Conservation (phyloP, 1,140 invertebrate species). For the Drepana arcuata region DNA sequence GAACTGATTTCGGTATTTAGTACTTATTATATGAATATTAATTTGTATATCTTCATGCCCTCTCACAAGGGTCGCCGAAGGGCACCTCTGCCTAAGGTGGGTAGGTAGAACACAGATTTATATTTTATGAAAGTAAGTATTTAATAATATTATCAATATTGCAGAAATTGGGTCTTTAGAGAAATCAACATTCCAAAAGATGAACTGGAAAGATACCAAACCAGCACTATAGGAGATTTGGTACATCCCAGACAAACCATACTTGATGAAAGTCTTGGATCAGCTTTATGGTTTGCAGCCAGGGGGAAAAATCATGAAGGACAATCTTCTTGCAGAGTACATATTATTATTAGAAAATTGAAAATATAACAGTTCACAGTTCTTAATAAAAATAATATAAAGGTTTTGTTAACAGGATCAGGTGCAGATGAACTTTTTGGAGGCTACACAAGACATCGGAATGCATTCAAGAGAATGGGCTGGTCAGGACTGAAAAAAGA, state of each 20-base stretch:
- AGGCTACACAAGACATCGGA: slow-evolving; percentile 92
- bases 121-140: too few relatives aligned
- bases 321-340: slow-evolving; percentile 78
- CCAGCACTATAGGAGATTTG: slow-evolving; percentile 79
- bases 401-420: slow-evolving; percentile 92
- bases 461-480: slow-evolving; percentile 76
- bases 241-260: slow-evolving; percentile 89
- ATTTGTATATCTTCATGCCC: too few relatives aligned
- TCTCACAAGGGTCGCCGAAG: too few relatives aligned
- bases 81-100: too few relatives aligned
- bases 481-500: slow-evolving; percentile 80
- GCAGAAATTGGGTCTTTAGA: slow-evolving; percentile 72
- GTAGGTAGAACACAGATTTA: slow-evolving; percentile 14
- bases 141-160: slow-evolving; percentile 9
- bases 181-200: slow-evolving; percentile 82
- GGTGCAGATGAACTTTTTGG: slow-evolving; percentile 98
- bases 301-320: slow-evolving; percentile 76
- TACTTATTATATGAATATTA: too few relatives aligned
- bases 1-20: too few relatives aligned
- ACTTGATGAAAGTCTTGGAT: slow-evolving; percentile 95
- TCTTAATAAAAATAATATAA: too few relatives aligned
- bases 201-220: slow-evolving; percentile 76
- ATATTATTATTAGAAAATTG: too few relatives aligned
- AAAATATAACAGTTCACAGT: too few relatives aligned
- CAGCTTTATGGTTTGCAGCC: slow-evolving; percentile 96